Evolutionary conservation across 2,113 vertebrate species (phyloP).

Genomic region (Columba janthina): DNA sequence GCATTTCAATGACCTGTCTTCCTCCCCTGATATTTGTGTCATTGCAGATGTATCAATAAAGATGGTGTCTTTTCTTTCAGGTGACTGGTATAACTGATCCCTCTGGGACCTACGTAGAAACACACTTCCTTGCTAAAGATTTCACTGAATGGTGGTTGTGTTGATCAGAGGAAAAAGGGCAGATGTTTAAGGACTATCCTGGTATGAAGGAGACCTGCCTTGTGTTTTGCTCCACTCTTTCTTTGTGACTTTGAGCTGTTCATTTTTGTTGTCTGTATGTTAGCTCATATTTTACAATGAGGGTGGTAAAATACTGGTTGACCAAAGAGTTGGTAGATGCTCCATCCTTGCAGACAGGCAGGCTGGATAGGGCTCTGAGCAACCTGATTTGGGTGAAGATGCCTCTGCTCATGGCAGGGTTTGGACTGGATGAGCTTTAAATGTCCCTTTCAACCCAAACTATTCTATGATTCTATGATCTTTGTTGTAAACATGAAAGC

Average conservation of each 20-base stretch:
- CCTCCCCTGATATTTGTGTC: not conserved
- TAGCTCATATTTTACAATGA: not conserved
- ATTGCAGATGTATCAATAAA: not conserved
- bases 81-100: not conserved
- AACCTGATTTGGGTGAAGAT: no score
- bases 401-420: no score
- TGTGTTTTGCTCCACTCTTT: not conserved
- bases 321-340: no score
- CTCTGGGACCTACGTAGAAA: not conserved
- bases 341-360: no score
- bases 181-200: not conserved
- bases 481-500: not conserved
- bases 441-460: no score
- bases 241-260: not conserved
- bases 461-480: no score
- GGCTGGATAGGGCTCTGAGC: no score
- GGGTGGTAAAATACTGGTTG: no score
- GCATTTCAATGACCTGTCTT: not conserved
- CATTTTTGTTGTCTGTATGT: not conserved
- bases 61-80: not conserved
- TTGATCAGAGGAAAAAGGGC: not conserved
- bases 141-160: not conserved
- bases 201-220: not conserved
- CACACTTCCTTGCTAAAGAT: not conserved
- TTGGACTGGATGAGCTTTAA: no score